A percentile compares a stretch with the other conserved stretches of the same genome.
phyloP scores from a whole-genome alignment of 1,140 invertebrate genomes.

The Drosophila erecta region DNA sequence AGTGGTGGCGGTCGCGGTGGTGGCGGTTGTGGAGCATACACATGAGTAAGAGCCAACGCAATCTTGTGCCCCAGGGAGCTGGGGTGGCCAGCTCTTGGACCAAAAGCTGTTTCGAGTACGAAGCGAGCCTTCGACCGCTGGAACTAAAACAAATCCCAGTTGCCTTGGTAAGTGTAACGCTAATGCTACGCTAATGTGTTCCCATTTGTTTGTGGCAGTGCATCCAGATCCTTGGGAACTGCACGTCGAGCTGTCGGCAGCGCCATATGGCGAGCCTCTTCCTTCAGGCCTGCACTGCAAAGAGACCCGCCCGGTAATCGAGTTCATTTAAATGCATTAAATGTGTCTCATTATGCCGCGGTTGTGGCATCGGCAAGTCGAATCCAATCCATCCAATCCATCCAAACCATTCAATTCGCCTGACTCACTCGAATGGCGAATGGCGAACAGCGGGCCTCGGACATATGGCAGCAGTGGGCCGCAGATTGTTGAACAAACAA shows the following conservation, averaged over 20 bases:
- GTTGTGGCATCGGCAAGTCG: constrained; percentile 36
- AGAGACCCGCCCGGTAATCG: constrained; percentile 51
- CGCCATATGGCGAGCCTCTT: constrained; percentile 43
- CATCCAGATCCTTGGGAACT: background rate
- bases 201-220: background rate
- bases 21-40: background rate
- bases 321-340: constrained; percentile 78
- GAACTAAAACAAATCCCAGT: no score
- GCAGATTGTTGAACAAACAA: constrained; percentile 58
- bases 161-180: no score
- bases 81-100: background rate
- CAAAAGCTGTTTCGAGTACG: background rate
- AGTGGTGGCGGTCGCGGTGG: no score
- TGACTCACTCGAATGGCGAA: constrained; percentile 7
- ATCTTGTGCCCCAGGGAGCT: background rate
- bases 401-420: background rate
- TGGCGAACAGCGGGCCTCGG: constrained; percentile 12
- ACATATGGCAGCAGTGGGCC: constrained; percentile 70
- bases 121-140: background rate
- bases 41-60: background rate
- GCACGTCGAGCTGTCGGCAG: background rate
- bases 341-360: constrained; percentile 41
- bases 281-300: constrained; percentile 14
- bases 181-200: background rate
- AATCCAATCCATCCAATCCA: constrained; percentile 15